Evolutionary conservation across 2,113 vertebrate species (phyloP).

Genomic region (Prunella himalayana): DNA sequence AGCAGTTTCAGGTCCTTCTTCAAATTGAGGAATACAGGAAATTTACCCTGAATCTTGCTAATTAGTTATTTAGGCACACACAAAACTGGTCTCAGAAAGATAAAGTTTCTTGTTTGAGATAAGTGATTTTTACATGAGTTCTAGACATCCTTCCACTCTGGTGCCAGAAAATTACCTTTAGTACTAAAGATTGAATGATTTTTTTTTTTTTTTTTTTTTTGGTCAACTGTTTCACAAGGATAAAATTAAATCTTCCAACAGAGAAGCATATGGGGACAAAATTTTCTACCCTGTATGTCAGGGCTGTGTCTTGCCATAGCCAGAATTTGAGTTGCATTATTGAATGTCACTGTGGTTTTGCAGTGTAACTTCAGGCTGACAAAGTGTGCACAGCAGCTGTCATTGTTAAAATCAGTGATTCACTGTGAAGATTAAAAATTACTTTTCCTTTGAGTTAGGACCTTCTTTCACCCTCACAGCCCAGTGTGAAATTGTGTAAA

Average conservation of each 20-base stretch:
- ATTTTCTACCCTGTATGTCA: not conserved
- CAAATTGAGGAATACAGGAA: not conserved
- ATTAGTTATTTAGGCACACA: not conserved
- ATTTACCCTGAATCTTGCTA: not conserved
- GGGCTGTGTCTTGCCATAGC: not conserved
- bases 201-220: not conserved
- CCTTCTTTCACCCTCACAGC: not conserved
- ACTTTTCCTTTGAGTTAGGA: not conserved
- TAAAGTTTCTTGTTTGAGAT: not conserved
- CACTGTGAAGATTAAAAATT: not conserved
- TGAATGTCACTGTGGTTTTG: constrained; percentile 10
- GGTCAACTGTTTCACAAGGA: not conserved
- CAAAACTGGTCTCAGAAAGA: not conserved
- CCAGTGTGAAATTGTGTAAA: not conserved
- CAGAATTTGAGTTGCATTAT: not conserved
- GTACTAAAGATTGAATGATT: not conserved
- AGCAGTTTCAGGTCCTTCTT: not conserved
- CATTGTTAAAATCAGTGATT: not conserved
- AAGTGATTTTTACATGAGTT: not conserved
- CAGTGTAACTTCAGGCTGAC: not conserved
- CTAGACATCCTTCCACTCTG: not conserved
- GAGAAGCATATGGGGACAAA: not conserved
- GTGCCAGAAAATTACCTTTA: not conserved
- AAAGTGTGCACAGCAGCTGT: not conserved
- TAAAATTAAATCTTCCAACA: not conserved